phyloP scores from a whole-genome alignment of 2,113 vertebrate species.

The Nanger granti region DNA sequence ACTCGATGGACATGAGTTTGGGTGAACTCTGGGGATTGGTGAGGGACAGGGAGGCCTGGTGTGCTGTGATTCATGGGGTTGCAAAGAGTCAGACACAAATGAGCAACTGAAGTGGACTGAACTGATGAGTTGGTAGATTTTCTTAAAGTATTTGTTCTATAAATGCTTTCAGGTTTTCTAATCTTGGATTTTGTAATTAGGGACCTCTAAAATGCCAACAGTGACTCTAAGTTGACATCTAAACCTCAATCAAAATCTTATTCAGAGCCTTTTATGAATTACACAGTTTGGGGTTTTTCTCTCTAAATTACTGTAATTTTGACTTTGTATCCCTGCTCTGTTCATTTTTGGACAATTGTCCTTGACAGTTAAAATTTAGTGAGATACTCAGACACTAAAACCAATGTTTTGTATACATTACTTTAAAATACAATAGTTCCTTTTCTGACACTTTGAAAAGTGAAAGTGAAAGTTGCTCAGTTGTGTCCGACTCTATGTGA shows the following conservation, averaged over 20 bases:
- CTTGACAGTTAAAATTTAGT: not conserved
- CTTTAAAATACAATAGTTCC: not conserved
- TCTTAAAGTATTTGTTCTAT: not conserved
- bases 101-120: too few species aligned
- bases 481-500: not conserved
- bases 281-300: not conserved
- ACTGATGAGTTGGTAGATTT: not conserved
- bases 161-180: not conserved
- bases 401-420: not conserved
- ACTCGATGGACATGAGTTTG: too few species aligned
- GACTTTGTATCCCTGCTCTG: not conserved
- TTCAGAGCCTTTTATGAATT: not conserved
- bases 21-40: too few species aligned
- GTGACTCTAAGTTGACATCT: not conserved
- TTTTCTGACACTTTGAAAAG: not conserved
- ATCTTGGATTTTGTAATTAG: not conserved
- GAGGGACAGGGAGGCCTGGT: accelerated
- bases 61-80: too few species aligned
- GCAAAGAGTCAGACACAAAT: too few species aligned
- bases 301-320: not conserved
- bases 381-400: not conserved
- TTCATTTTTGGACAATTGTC: not conserved
- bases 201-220: not conserved
- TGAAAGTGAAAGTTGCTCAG: not conserved
- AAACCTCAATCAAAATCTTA: not conserved